Conservation (phyloP, 2,797 vertebrate species). For the Poecilia picta region DNA sequence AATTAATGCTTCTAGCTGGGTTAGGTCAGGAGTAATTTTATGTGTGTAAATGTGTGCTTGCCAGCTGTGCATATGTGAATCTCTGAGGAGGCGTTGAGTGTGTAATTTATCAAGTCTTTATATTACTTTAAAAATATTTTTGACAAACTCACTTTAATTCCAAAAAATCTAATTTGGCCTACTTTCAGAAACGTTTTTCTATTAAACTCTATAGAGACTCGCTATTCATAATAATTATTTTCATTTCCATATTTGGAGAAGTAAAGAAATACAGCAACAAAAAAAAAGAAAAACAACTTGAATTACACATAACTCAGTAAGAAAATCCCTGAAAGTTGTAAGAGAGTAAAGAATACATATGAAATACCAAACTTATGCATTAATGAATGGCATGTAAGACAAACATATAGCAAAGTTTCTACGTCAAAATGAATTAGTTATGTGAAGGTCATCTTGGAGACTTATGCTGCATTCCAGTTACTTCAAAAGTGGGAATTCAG, state of each 20-base stretch:
- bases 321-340: neutral
- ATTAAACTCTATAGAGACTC: neutral
- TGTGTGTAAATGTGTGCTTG: slow-evolving; percentile 35
- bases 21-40: slow-evolving; percentile 56
- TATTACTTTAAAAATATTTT: slow-evolving; percentile 16
- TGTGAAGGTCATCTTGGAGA: neutral
- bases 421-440: neutral
- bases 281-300: no score
- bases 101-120: slow-evolving; percentile 18
- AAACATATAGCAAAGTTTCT: neutral
- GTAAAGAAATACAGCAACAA: neutral
- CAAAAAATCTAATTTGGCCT: neutral
- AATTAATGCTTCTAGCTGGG: slow-evolving; percentile 64
- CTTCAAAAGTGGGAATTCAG: no score
- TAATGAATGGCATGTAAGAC: neutral
- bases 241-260: neutral
- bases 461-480: no score
- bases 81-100: slow-evolving; percentile 13
- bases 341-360: neutral
- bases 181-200: neutral
- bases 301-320: neutral
- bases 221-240: neutral
- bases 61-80: slow-evolving; percentile 28
- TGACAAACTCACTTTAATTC: neutral
- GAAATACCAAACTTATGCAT: neutral